Percentiles rank a stretch among this genome's conserved stretches.
phyloP scores from a whole-genome alignment of 2,797 vertebrate genomes.

The Enteromius unitaeniatus region DNA sequence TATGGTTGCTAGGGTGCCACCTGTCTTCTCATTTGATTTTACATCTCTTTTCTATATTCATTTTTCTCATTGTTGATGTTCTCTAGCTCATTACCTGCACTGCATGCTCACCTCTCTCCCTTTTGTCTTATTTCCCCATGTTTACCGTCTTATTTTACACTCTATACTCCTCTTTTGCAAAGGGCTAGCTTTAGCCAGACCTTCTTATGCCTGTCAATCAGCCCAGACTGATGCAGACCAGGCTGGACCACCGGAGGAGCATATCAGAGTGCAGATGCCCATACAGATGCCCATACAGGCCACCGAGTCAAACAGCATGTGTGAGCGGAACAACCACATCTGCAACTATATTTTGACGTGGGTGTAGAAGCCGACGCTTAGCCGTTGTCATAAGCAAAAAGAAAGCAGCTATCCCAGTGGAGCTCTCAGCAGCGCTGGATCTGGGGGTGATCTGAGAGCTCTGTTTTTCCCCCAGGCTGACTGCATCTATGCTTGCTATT shows the following conservation, averaged over 20 bases:
- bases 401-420: slow-evolving; percentile 36
- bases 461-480: slow-evolving; percentile 38
- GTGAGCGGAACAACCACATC: background rate
- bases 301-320: slow-evolving; percentile 18
- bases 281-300: background rate
- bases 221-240: background rate
- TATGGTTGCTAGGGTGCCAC: background rate
- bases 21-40: background rate
- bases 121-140: background rate
- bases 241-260: background rate
- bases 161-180: background rate
- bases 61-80: background rate
- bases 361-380: slow-evolving; percentile 6
- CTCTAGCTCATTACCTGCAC: background rate
- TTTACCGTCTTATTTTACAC: slow-evolving; percentile 12
- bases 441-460: slow-evolving; percentile 29
- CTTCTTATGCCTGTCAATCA: slow-evolving; percentile 5
- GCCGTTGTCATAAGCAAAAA: slow-evolving; percentile 25
- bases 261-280: background rate
- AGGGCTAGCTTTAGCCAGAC: background rate
- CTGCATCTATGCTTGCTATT: slow-evolving; percentile 37
- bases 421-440: slow-evolving; percentile 26
- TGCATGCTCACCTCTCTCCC: background rate
- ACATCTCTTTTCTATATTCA: background rate
- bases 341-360: slow-evolving; percentile 7